A percentile compares a stretch with the other conserved stretches of the same genome.
Evolutionary conservation across 2,113 vertebrate species (phyloP).

Genomic region (Phalacrocorax aristotelis): DNA sequence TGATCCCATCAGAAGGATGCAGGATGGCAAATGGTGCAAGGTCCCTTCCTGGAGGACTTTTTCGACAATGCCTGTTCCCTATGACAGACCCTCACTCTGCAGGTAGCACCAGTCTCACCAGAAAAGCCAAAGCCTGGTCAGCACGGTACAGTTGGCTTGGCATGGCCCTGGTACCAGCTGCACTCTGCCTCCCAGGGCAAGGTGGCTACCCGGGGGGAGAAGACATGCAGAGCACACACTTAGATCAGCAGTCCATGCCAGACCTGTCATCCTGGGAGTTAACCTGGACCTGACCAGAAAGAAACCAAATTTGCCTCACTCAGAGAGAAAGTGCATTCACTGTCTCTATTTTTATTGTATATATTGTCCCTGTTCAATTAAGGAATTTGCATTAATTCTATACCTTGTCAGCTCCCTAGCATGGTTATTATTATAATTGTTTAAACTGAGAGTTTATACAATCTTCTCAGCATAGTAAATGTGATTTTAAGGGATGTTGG

Average conservation of each 20-base stretch:
- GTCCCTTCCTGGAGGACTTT: not conserved
- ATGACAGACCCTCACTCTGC: not conserved
- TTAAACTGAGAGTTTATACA: not conserved
- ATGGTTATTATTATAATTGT: not conserved
- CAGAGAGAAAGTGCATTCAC: not conserved
- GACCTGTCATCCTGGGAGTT: not conserved
- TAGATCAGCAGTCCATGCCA: rapidly evolving
- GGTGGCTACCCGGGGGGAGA: rapidly evolving
- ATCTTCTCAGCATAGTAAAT: not conserved
- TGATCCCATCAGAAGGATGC: not conserved
- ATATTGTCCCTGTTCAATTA: not conserved
- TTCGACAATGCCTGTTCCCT: not conserved
- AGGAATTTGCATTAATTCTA: not conserved
- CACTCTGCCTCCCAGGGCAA: not conserved
- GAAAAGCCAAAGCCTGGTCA: not conserved
- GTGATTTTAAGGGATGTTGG: not conserved
- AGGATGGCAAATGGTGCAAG: not conserved
- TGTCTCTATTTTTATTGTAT: not conserved
- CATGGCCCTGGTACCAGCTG: not conserved
- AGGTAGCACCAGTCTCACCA: not conserved
- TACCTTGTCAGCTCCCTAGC: not conserved
- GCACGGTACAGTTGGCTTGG: not conserved
- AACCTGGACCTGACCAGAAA: not conserved
- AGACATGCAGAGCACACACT: not conserved
- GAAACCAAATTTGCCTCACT: not conserved